Base-by-base conservation (phyloP, 2,888 invertebrate species). In the Leistus spinibarbis region DNA sequence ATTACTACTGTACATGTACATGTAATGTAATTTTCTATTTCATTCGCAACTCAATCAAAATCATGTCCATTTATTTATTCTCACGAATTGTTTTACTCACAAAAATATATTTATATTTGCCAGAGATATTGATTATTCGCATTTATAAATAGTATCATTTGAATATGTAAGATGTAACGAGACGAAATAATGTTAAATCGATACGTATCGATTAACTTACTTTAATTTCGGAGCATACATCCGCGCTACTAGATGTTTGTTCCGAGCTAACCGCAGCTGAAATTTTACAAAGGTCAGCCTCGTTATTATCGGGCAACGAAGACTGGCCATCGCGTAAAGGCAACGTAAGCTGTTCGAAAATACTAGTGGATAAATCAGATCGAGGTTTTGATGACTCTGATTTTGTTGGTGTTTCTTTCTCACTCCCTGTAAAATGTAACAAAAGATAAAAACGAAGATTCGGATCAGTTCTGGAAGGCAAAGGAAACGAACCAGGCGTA, bases 271-370 rank as follows among this genome's bases (percentile, higher is more conserved):
- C 27, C 56, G 56, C 57, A n/a, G 64, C 57, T 17, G 72, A 72
- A 22, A 19, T 62, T 75, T 75, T 75, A 23, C 54, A 69, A 24
- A 69, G 63, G 27, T 75, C 75, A n/a, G 75, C 40, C 54, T 75
- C 75, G 16, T 64, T 24, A 60, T 53, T 53, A 24, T 75, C 65
- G 53, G 65, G 62, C 20, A 82, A 80, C 1, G 80, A 72, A n/a
- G 83, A 82, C 53, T 87, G 88, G 1, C 88, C 87, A 76, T 90
- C 89, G 79, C 90, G 88, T 69, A 92, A 82, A 0, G 92, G 92
- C 77, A 91, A 89, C 24, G 92, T 91, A 78, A 94, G 84, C 81
- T 93, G 93, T 81, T 93, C 92, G 78, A 93, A 87, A 78, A 94
- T 92, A 76, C 90, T 89, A 54, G 89, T 89, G 3, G 92, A 92